phyloP scores from a whole-genome alignment of 2,797 vertebrate species.

The Enteromius argenteus region DNA sequence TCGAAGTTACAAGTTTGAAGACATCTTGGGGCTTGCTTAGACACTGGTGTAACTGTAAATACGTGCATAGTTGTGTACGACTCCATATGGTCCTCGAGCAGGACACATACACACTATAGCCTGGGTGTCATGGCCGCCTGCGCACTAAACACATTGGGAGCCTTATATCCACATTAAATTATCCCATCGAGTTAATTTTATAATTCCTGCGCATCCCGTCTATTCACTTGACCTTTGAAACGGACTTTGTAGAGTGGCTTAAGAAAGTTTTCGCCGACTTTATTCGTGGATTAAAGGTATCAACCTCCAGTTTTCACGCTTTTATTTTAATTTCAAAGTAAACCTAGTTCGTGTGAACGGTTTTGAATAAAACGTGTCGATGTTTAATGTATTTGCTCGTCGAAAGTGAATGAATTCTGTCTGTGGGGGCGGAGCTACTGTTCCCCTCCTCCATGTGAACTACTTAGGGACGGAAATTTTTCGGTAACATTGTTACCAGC shows the following conservation, averaged over 20 bases:
- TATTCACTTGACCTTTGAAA: constrained; percentile 1
- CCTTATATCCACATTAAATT: neutral
- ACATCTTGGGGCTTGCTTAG: no score
- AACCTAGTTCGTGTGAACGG: neutral
- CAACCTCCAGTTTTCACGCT: neutral
- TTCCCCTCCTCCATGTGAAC: constrained; percentile 20
- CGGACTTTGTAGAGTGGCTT: neutral
- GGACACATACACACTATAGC: constrained; percentile 39
- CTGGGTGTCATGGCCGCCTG: constrained; percentile 67
- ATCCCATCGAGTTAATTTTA: neutral
- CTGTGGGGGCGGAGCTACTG: constrained; percentile 52
- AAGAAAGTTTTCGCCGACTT: neutral
- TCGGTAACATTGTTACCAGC: neutral
- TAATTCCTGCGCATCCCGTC: no score
- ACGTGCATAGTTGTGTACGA: constrained; percentile 31
- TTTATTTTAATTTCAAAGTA: neutral
- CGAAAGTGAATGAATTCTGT: constrained; percentile 39
- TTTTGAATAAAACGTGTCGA: neutral
- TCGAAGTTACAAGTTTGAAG: neutral
- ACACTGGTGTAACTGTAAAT: neutral
- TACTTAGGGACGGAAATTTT: neutral
- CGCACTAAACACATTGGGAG: constrained; percentile 25
- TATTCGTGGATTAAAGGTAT: neutral
- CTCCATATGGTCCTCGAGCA: constrained; percentile 50
- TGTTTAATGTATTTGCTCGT: neutral